phyloP scores from a whole-genome alignment of 2,888 invertebrate genomes.

The Rotaria socialis region DNA sequence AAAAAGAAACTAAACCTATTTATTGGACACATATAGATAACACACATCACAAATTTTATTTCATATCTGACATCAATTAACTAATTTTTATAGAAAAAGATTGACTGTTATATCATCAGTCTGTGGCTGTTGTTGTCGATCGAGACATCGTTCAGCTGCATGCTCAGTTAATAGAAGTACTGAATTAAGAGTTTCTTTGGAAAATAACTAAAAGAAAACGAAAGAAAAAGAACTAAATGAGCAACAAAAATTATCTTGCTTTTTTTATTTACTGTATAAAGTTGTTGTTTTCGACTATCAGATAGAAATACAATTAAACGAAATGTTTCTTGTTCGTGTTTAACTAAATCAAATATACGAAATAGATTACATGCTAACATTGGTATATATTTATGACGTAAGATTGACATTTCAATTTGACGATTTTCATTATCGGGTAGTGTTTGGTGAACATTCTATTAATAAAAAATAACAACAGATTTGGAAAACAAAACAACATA shows the following conservation, averaged over 20 bases:
- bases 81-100: not conserved
- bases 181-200: slow-evolving; percentile 4
- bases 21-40: not conserved
- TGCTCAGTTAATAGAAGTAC: not conserved
- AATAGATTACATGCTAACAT: slow-evolving; percentile 30
- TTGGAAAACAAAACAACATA: not conserved
- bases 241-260: not conserved
- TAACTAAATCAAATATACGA: slow-evolving; percentile 23
- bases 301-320: slow-evolving; percentile 19
- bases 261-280: not conserved
- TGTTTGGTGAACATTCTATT: not conserved
- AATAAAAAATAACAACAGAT: not conserved
- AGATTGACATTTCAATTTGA: not conserved
- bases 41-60: not conserved
- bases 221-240: not conserved
- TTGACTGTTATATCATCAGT: not conserved
- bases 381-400: slow-evolving; percentile 27
- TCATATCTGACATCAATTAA: not conserved
- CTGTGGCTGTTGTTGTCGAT: not conserved
- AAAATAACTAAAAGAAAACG: not conserved
- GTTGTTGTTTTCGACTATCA: slow-evolving; percentile 10
- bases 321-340: slow-evolving; percentile 19
- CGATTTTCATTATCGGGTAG: slow-evolving; percentile 11
- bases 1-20: not conserved
- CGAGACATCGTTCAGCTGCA: slow-evolving; percentile 28